Evolutionary conservation across 1,140 invertebrate genomes (phyloP).

Genomic region (Lanistes nyassanus): DNA sequence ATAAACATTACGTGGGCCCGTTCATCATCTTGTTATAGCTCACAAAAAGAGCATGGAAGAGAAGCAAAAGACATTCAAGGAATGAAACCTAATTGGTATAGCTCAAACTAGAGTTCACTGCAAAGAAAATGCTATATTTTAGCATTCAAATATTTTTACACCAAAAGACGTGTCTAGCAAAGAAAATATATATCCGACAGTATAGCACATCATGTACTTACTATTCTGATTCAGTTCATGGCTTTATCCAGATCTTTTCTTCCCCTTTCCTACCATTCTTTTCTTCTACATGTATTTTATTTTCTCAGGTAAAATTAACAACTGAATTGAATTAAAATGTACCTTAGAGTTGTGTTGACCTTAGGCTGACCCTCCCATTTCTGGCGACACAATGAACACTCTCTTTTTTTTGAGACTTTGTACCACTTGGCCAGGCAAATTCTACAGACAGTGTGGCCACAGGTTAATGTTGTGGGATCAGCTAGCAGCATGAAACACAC

Average conservation of each 20-base stretch:
- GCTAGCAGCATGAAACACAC: constrained; percentile 54
- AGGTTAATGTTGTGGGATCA: constrained; percentile 57
- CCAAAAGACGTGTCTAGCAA: too few relatives aligned
- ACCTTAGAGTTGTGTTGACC: constrained; percentile 55
- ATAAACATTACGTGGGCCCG: not conserved
- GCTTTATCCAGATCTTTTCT: not conserved
- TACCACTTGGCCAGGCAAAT: constrained; percentile 58
- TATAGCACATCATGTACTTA: not conserved
- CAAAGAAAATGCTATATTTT: too few relatives aligned
- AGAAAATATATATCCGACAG: too few relatives aligned
- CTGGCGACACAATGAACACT: constrained; percentile 59
- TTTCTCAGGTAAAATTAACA: too few relatives aligned
- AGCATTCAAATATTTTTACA: too few relatives aligned
- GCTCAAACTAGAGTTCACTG: too few relatives aligned
- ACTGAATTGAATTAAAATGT: too few relatives aligned
- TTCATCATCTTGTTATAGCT: not conserved
- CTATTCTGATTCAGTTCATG: not conserved
- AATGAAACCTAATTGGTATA: not conserved
- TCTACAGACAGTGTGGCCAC: constrained; percentile 61
- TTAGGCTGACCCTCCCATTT: constrained; percentile 51
- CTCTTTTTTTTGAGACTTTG: constrained; percentile 45
- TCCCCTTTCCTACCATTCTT: too few relatives aligned
- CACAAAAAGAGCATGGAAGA: not conserved
- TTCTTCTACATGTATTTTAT: too few relatives aligned
- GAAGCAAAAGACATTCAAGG: not conserved